Conservation (phyloP, 2,888 invertebrate genomes). For the Tigriopus californicus region DNA sequence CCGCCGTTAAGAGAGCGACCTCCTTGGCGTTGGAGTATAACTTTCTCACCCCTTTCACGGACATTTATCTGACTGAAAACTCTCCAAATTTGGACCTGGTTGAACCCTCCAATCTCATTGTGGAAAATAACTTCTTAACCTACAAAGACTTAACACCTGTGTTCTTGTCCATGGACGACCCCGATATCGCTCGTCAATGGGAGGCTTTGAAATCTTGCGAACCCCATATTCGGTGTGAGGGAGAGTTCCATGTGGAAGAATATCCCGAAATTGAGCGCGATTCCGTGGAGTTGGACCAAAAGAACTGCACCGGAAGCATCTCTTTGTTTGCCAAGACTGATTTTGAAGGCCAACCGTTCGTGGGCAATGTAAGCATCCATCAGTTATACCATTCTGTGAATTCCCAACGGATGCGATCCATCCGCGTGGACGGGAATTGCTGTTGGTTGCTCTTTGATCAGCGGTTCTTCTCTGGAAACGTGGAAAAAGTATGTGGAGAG, state of each 20-base stretch:
- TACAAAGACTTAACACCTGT: conserved; percentile 6
- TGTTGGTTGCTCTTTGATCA: conserved; percentile 12
- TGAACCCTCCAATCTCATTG: background rate
- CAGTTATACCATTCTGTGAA: conserved; percentile 6
- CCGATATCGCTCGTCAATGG: background rate
- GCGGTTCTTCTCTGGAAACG: conserved; percentile 8
- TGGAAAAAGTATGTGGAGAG: conserved; percentile 13
- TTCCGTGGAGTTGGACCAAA: background rate
- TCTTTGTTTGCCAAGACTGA: background rate
- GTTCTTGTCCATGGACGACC: background rate
- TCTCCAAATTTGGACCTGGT: too few species aligned
- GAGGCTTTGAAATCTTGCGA: background rate
- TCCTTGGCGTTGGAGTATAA: background rate
- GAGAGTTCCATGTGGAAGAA: background rate
- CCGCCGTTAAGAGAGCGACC: background rate
- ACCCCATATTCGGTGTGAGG: background rate
- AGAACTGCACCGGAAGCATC: conserved; percentile 3
- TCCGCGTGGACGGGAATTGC: background rate
- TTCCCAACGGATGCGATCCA: background rate
- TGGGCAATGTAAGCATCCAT: background rate
- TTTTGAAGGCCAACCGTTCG: conserved; percentile 1
- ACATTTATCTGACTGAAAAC: background rate
- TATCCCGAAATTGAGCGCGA: background rate
- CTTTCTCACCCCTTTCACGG: conserved; percentile 8
- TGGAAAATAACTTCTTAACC: background rate